Evolutionary conservation across 1,140 invertebrate genomes (phyloP).

Genomic region (Drosophila gunungcola): DNA sequence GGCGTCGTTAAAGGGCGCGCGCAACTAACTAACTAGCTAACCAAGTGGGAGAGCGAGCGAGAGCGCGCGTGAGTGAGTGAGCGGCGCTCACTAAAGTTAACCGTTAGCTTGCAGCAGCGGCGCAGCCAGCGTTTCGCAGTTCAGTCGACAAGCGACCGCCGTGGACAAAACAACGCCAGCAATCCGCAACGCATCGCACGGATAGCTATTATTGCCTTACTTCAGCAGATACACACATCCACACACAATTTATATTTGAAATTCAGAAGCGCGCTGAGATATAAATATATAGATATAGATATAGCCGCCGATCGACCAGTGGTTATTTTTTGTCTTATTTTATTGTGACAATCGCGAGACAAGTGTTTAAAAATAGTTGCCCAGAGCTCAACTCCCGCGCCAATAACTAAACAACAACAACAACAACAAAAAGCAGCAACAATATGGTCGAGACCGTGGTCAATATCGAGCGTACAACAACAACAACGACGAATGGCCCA

Average conservation of each 20-base stretch:
- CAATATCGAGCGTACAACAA: conserved; percentile 87
- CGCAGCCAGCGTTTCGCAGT: conserved; percentile 21
- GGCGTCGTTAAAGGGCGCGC: conserved; percentile 31
- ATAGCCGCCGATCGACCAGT: conserved; percentile 30
- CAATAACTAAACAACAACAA: conserved; percentile 21
- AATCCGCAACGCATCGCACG: conserved; percentile 5
- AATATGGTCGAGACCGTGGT: conserved; percentile 90
- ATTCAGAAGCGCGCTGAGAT: conserved; percentile 47
- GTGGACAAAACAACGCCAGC: conserved; percentile 54
- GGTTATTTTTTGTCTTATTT: conserved; percentile 72
- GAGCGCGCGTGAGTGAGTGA: conserved; percentile 9
- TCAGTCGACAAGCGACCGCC: conserved; percentile 56
- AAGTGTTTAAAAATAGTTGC: conserved; percentile 73
- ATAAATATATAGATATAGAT: conserved; percentile 30
- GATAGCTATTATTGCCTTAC: conserved; percentile 14
- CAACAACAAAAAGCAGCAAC: conserved; percentile 36
- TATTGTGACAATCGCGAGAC: conserved; percentile 65
- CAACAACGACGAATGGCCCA: conserved; percentile 86
- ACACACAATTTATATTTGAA: conserved; percentile 31
- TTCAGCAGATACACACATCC: conserved; percentile 12
- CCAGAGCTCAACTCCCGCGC: conserved; percentile 28
- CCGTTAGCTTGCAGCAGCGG: conserved; percentile 42
- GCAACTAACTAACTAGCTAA: conserved; percentile 12
- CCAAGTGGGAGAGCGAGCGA: neutral
- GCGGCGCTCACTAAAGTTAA: conserved; percentile 13